Conservation (phyloP, 2,888 invertebrate genomes). For the Orthonevra nobilis region DNA sequence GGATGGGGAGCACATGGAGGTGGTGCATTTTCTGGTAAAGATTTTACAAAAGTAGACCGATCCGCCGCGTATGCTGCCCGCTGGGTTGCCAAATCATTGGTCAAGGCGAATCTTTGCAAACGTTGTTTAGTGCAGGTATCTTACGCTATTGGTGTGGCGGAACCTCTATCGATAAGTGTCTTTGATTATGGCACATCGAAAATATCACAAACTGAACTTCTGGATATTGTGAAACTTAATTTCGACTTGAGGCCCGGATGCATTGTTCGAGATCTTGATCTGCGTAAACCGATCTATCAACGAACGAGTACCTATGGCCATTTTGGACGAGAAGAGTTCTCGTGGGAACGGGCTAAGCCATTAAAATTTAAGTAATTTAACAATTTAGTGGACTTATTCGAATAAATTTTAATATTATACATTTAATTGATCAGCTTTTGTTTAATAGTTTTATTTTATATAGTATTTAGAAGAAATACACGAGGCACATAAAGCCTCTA, state of each 20-base stretch:
- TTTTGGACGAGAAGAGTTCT: conserved; percentile 96
- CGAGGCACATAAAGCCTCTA: too few relatives aligned
- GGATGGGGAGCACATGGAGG: conserved; percentile 99
- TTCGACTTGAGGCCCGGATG: conserved; percentile 97
- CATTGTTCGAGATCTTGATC: conserved; percentile 94
- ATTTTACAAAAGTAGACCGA: conserved; percentile 95
- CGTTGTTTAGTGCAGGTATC: conserved; percentile 98
- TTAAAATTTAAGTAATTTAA: conserved; percentile 76
- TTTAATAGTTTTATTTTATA: too few relatives aligned
- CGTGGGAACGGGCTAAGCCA: conserved; percentile 96
- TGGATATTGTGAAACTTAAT: conserved; percentile 92
- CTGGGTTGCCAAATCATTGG: conserved; percentile 98
- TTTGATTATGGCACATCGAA: conserved; percentile 97
- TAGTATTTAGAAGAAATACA: too few relatives aligned
- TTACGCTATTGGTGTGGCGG: conserved; percentile 97
- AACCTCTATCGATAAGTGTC: conserved; percentile 96
- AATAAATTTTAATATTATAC: conserved; percentile 23
- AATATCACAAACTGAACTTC: conserved; percentile 88
- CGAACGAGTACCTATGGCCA: conserved; percentile 97
- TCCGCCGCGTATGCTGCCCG: conserved; percentile 98
- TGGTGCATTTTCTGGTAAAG: conserved; percentile 98
- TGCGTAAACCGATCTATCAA: conserved; percentile 96
- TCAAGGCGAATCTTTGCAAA: conserved; percentile 93
- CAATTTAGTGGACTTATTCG: not conserved
- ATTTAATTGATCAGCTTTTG: too few relatives aligned